A percentile compares a stretch with the other conserved stretches of the same genome.
phyloP scores from a whole-genome alignment of 2,888 invertebrate genomes.

The Pandemis cinnamomeana region DNA sequence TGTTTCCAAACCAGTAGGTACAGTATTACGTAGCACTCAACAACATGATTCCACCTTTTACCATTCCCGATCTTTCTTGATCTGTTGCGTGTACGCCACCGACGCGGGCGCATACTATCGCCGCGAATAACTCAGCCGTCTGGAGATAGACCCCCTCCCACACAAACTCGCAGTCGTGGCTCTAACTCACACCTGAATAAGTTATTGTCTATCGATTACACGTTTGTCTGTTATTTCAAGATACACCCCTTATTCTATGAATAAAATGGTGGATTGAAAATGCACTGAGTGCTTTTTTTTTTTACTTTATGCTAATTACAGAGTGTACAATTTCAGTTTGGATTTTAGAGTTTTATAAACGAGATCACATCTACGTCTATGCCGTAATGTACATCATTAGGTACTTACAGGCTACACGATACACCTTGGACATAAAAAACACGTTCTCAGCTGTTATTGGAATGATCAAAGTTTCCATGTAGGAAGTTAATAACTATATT shows the following conservation, averaged over 20 bases:
- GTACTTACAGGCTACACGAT: neutral
- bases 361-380: too few relatives aligned
- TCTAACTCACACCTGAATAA: conserved; percentile 79
- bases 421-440: too few relatives aligned
- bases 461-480: neutral
- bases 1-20: neutral
- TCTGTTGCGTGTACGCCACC: conserved; percentile 21
- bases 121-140: conserved; percentile 48
- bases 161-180: conserved; percentile 74
- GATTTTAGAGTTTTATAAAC: too few relatives aligned
- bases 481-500: neutral
- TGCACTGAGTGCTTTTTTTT: neutral
- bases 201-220: conserved; percentile 65
- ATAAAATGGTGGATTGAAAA: conserved; percentile 2
- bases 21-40: neutral
- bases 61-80: neutral
- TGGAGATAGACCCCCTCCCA: conserved; percentile 61
- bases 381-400: too few relatives aligned
- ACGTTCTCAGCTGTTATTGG: neutral
- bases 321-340: neutral
- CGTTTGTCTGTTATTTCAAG: conserved; percentile 35
- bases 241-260: conserved; percentile 45
- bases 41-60: neutral
- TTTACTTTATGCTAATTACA: neutral
- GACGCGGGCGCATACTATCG: conserved; percentile 31